Evolutionary conservation across 2,888 invertebrate genomes (phyloP).

Genomic region (Eledone cirrhosa): DNA sequence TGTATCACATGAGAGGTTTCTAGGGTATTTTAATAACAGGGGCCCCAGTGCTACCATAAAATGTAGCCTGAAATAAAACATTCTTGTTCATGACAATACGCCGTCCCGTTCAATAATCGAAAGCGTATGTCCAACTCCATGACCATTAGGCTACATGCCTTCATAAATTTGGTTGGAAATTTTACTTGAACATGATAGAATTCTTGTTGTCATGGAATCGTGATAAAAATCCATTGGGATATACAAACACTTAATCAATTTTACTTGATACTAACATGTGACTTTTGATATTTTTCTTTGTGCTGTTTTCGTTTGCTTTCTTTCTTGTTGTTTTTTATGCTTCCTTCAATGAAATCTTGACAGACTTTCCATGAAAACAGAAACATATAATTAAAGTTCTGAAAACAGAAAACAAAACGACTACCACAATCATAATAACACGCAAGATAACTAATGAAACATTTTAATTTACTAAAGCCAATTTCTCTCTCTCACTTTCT

Average conservation of each 20-base stretch:
- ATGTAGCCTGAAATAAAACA: no score
- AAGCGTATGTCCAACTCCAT: no score
- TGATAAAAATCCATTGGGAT: no score
- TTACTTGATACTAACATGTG: not conserved
- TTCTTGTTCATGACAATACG: no score
- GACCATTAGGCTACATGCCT: no score
- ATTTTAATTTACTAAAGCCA: not conserved
- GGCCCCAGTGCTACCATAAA: no score
- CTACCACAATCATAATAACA: not conserved
- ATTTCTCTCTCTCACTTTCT: not conserved
- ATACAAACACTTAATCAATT: not conserved
- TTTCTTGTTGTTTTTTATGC: not conserved
- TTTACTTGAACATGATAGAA: no score
- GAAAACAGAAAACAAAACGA: not conserved
- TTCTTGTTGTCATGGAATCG: no score
- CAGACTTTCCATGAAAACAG: not conserved
- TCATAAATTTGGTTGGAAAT: no score
- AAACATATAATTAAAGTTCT: not conserved
- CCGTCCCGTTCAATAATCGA: no score
- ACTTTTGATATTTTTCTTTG: not conserved
- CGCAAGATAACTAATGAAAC: not conserved
- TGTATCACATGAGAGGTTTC: no score
- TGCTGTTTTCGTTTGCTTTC: not conserved
- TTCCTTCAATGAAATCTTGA: not conserved
- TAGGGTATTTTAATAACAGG: no score